Conservation (phyloP, 1,140 invertebrate genomes). For the Geopemphigus sp. region DNA sequence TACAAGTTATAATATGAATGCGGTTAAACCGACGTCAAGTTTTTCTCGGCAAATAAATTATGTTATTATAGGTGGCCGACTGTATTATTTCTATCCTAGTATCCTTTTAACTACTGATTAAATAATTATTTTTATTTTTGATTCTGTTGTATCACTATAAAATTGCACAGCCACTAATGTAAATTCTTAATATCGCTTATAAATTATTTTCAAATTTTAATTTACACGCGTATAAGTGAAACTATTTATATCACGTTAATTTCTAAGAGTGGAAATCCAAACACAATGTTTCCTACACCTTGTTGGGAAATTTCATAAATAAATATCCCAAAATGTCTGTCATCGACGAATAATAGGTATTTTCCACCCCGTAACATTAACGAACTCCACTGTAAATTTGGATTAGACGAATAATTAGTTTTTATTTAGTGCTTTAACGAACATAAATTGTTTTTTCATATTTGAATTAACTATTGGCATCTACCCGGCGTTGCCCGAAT, state of each 20-base stretch:
- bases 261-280: too few species aligned
- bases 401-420: too few species aligned
- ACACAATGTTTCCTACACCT: background rate
- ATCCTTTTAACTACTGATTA: slow-evolving; percentile 14
- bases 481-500: too few species aligned
- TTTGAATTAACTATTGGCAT: too few species aligned
- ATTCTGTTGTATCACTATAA: background rate
- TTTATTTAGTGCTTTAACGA: too few species aligned
- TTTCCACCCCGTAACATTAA: background rate
- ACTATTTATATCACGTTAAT: background rate
- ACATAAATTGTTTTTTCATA: too few species aligned
- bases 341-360: background rate
- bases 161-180: background rate
- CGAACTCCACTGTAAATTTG: background rate
- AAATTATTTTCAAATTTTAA: slow-evolving; percentile 22
- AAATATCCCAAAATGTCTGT: background rate
- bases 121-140: background rate
- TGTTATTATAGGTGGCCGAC: background rate
- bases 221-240: background rate
- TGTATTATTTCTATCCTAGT: background rate
- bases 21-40: background rate
- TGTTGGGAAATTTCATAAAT: background rate
- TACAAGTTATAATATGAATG: background rate
- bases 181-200: background rate
- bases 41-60: background rate